Percentiles rank a stretch among this genome's conserved stretches.
Conservation (phyloP, 2,888 invertebrate species). For the Lepidonotus clava region DNA sequence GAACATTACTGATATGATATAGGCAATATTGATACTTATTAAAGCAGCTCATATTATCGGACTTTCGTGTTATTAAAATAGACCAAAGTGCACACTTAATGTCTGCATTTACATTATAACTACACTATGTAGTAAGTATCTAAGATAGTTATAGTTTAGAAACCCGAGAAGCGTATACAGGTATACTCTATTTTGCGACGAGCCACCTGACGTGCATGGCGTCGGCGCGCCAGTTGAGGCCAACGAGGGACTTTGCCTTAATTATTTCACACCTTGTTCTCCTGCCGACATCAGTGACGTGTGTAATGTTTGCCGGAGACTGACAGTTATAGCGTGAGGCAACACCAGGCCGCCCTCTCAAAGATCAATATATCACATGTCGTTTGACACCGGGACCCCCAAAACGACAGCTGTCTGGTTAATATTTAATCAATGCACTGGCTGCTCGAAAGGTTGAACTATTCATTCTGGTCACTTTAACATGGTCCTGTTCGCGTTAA, state of each 20-base stretch:
- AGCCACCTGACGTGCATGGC: background rate
- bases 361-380: slow-evolving; percentile 51
- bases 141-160: too few relatives aligned
- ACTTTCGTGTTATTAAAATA: too few relatives aligned
- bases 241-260: background rate
- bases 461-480: slow-evolving; percentile 11
- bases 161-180: too few relatives aligned
- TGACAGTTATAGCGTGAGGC: slow-evolving; percentile 36
- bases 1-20: too few relatives aligned
- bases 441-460: background rate
- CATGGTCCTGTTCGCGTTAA: slow-evolving; percentile 11
- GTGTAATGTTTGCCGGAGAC: background rate
- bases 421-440: slow-evolving; percentile 27
- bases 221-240: background rate
- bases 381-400: slow-evolving; percentile 28
- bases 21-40: too few relatives aligned
- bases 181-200: too few relatives aligned
- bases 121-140: too few relatives aligned
- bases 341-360: background rate
- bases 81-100: too few relatives aligned
- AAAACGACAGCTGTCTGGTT: slow-evolving; percentile 40
- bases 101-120: too few relatives aligned
- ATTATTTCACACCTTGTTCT: slow-evolving; percentile 44
- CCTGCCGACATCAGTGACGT: background rate
- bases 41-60: too few relatives aligned